Evolutionary conservation across 2,797 vertebrate species (phyloP).

Genomic region (Cygnus olor): DNA sequence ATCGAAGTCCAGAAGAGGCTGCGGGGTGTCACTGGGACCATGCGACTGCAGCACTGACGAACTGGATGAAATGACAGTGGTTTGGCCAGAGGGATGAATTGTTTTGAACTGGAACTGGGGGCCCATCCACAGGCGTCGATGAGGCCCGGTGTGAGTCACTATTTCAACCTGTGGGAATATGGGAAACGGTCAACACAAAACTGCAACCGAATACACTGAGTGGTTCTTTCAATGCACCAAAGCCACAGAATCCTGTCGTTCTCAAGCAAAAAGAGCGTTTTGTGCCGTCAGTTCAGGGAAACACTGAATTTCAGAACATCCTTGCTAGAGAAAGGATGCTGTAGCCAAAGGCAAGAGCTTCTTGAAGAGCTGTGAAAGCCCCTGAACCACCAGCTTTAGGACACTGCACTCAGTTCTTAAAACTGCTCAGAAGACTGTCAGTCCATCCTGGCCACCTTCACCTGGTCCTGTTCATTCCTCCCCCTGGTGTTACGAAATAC

Average conservation of each 20-base stretch:
- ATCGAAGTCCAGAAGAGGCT: slow-evolving; percentile 95
- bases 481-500: background rate
- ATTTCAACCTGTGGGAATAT: slow-evolving; percentile 90
- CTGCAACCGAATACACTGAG: accelerated
- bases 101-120: slow-evolving; percentile 99
- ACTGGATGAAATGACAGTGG: slow-evolving; percentile 96
- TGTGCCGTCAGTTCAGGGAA: background rate
- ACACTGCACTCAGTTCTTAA: background rate
- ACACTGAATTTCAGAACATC: accelerated
- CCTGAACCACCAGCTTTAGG: background rate
- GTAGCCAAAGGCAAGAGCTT: background rate
- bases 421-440: accelerated
- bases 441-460: background rate
- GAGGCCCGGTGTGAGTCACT: slow-evolving; percentile 96
- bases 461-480: background rate
- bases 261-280: background rate
- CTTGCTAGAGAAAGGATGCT: background rate
- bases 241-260: background rate
- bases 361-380: background rate
- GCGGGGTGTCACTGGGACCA: slow-evolving; percentile 90
- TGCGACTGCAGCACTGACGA: slow-evolving; percentile 97
- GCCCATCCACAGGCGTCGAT: slow-evolving; percentile 97
- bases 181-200: background rate
- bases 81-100: slow-evolving; percentile 96
- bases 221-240: accelerated